Evolutionary conservation across 2,888 invertebrate species (phyloP).

Genomic region (Rhopalosiphum nymphaeae): DNA sequence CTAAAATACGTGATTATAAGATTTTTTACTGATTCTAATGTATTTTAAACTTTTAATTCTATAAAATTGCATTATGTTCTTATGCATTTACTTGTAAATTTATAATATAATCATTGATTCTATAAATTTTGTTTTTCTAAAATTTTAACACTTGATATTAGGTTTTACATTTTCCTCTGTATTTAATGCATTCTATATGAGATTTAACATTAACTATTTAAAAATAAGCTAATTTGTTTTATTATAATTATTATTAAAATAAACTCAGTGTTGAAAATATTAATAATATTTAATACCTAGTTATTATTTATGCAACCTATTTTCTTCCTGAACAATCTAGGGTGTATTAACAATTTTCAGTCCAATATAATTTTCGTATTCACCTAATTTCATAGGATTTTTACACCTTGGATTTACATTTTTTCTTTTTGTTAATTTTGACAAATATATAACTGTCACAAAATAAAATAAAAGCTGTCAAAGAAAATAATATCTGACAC

Average conservation of each 20-base stretch:
- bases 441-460: constrained; percentile 34
- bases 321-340: neutral
- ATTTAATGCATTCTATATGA: neutral
- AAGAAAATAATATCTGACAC: constrained; percentile 81
- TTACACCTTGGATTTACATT: constrained; percentile 11
- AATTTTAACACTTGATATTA: neutral
- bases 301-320: neutral
- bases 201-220: neutral
- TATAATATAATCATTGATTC: neutral
- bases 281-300: neutral
- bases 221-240: neutral
- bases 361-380: neutral
- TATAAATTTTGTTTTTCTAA: neutral
- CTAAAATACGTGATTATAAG: neutral
- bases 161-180: neutral
- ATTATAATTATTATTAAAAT: too few relatives aligned
- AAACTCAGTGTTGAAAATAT: too few relatives aligned
- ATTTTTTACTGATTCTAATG: neutral
- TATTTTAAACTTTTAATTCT: neutral
- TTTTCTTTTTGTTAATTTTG: constrained; percentile 38
- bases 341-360: neutral
- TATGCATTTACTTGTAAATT: neutral
- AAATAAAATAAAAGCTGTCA: constrained; percentile 33
- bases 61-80: neutral
- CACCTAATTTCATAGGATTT: neutral